Evolutionary conservation across 2,888 invertebrate species (phyloP).

Genomic region (Rapana venosa): DNA sequence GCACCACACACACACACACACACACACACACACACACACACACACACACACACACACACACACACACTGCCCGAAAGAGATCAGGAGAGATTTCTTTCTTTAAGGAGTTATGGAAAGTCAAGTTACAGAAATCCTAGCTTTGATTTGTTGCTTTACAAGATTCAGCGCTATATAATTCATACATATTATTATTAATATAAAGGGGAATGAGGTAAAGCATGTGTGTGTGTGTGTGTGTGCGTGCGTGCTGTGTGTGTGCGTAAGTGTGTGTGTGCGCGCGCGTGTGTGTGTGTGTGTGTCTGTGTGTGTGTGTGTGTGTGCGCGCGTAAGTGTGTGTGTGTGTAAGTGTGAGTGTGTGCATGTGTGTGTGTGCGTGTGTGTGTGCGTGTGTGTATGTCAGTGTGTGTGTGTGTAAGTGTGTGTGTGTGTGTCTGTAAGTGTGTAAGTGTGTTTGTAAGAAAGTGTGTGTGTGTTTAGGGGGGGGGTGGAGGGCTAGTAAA

Average conservation of each 20-base stretch:
- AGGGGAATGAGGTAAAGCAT: neutral
- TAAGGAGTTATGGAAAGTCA: too few relatives aligned
- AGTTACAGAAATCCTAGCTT: too few relatives aligned
- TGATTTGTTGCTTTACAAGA: too few relatives aligned
- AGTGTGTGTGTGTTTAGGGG: slow-evolving; percentile 2
- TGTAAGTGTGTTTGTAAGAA: neutral
- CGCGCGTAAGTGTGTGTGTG: neutral
- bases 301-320: neutral
- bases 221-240: neutral
- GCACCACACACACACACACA: neutral
- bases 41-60: neutral
- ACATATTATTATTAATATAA: too few relatives aligned
- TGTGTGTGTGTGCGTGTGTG: neutral
- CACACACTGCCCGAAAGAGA: neutral
- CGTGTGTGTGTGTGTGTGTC: neutral
- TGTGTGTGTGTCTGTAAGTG: neutral
- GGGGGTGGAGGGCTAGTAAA: too few relatives aligned
- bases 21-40: neutral
- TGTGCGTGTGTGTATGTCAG: neutral
- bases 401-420: neutral
- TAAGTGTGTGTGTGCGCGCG: neutral
- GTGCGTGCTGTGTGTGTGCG: neutral
- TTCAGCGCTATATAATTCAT: too few relatives aligned
- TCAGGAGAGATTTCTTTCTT: too few relatives aligned
- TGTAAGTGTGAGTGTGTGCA: neutral